phyloP scores from a whole-genome alignment of 2,113 vertebrate genomes.

The Ochotona princeps region DNA sequence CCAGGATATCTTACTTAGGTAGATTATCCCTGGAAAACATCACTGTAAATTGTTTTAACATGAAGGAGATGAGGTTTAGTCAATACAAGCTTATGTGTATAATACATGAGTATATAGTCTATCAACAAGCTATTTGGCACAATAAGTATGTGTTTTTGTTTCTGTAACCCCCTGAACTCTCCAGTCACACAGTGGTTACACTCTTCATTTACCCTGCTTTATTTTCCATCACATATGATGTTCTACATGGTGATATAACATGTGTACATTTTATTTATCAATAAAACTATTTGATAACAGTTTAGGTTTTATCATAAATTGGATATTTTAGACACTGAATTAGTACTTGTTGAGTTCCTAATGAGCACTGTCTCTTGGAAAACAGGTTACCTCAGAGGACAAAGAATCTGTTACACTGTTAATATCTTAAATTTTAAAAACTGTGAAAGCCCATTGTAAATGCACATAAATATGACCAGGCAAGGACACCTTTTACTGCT shows the following conservation, averaged over 20 bases:
- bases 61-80: not conserved
- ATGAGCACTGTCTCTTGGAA: not conserved
- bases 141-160: not conserved
- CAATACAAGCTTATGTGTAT: not conserved
- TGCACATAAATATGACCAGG: too few relatives aligned
- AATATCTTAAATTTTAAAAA: conserved; percentile 16
- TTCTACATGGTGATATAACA: not conserved
- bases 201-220: not conserved
- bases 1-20: not conserved
- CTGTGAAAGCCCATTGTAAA: not conserved
- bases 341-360: not conserved
- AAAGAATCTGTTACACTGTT: not conserved
- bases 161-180: not conserved
- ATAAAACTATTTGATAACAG: not conserved
- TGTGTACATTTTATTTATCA: not conserved
- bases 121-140: not conserved
- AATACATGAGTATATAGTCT: not conserved
- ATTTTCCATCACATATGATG: not conserved
- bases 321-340: not conserved
- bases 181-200: not conserved
- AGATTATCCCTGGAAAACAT: not conserved
- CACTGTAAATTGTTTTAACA: not conserved
- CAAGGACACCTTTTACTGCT: too few relatives aligned
- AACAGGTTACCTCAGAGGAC: not conserved
- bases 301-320: not conserved